These are phyloP conservation scores for Hylyphantes graminicola DNA, from an alignment of 1,140 invertebrate genomes.

Conservation along the genomic window DNA sequence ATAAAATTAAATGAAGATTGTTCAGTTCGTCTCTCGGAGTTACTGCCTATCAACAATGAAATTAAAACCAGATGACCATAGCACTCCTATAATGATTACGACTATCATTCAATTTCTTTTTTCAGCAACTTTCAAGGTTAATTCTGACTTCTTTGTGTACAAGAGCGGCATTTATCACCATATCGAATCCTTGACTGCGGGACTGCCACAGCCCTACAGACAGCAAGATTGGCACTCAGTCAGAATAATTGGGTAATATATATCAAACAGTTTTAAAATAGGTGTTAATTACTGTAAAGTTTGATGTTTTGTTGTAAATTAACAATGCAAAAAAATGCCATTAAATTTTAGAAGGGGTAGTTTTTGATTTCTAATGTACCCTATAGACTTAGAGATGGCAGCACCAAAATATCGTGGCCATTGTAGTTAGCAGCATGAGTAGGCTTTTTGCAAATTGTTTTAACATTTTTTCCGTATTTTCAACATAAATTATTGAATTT, in stretches of 20 bases:
- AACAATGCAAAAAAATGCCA: background rate
- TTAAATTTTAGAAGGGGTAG: background rate
- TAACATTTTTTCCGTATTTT: too few relatives aligned
- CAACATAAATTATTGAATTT: too few relatives aligned
- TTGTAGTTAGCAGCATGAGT: too few relatives aligned
- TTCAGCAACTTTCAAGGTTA: conserved; percentile 87
- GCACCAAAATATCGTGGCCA: too few relatives aligned
- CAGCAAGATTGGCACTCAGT: conserved; percentile 87
- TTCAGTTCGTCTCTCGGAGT: too few relatives aligned
- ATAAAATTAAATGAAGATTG: too few relatives aligned
- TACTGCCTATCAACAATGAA: too few relatives aligned
- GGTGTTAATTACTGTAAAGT: background rate
- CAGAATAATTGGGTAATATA: conserved; percentile 79
- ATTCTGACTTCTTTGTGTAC: conserved; percentile 92
- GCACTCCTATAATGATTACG: too few relatives aligned
- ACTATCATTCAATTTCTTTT: conserved; percentile 60
- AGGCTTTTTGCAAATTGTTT: too few relatives aligned
- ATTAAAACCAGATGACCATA: too few relatives aligned
- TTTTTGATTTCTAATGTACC: background rate
- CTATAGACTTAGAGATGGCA: too few relatives aligned
- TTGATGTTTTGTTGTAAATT: background rate
- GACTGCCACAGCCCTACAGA: conserved; percentile 65
- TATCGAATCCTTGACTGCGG: conserved; percentile 71
- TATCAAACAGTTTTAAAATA: background rate
- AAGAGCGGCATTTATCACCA: conserved; percentile 82